Conservation (phyloP, 2,888 invertebrate genomes). For the Alcis repandata region DNA sequence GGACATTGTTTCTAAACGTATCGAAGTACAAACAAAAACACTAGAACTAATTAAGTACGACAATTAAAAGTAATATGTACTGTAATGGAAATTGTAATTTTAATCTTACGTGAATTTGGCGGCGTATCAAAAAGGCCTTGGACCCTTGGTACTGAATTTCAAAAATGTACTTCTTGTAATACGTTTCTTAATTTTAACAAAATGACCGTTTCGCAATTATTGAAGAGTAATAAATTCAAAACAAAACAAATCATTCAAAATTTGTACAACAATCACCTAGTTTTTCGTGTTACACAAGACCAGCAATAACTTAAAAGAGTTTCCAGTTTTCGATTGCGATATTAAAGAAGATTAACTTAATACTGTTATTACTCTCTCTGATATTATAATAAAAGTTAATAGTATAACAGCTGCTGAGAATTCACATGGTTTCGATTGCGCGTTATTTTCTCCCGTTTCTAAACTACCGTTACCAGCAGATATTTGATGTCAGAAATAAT, state of each 20-base stretch:
- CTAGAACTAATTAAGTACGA: conserved; percentile 32
- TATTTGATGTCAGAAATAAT: conserved; percentile 33
- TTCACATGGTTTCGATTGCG: conserved; percentile 53
- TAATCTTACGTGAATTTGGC: neutral
- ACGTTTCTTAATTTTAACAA: too few relatives aligned
- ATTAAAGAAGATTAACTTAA: conserved; percentile 22
- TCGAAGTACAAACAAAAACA: conserved; percentile 39
- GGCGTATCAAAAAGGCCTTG: neutral
- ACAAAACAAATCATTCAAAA: too few relatives aligned
- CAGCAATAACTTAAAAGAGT: neutral
- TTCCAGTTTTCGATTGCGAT: conserved; percentile 12
- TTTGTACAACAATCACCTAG: too few relatives aligned
- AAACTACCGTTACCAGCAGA: conserved; percentile 36
- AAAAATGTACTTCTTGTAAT: too few relatives aligned
- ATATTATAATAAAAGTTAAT: conserved; percentile 58
- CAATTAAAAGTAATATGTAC: conserved; percentile 8
- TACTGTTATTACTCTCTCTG: conserved; percentile 40
- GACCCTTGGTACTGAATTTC: too few relatives aligned
- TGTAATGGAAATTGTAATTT: neutral
- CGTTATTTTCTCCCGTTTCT: conserved; percentile 51
- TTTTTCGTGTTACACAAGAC: conserved; percentile 11
- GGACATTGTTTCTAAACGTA: conserved; percentile 51
- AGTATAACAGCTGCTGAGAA: conserved; percentile 53
- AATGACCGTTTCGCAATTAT: conserved; percentile 5
- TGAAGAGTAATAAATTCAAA: too few relatives aligned